Conservation (phyloP, 2,113 vertebrate genomes). For the Centropus unirufus region DNA sequence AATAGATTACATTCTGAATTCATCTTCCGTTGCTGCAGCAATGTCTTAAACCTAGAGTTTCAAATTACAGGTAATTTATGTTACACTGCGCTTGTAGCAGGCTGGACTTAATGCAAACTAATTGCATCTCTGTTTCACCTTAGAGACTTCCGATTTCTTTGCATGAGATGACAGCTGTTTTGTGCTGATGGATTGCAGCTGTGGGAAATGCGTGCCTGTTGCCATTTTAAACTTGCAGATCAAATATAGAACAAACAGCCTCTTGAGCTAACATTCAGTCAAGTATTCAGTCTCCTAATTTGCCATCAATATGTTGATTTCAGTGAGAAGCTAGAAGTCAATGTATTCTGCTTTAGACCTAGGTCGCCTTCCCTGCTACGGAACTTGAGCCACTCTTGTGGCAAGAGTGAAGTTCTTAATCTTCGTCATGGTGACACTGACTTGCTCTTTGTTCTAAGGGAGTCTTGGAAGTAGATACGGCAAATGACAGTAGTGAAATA, state of each 20-base stretch:
- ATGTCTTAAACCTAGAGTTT: slow-evolving; percentile 51
- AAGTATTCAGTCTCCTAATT: slow-evolving; percentile 41
- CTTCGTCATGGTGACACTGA: not conserved
- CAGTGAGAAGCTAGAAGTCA: slow-evolving; percentile 1
- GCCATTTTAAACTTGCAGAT: slow-evolving; percentile 61
- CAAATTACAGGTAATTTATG: slow-evolving; percentile 50
- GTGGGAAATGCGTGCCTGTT: slow-evolving; percentile 55
- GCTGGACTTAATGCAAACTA: slow-evolving; percentile 65
- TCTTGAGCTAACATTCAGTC: slow-evolving; percentile 46
- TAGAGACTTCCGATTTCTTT: slow-evolving; percentile 61
- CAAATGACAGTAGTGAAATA: not conserved
- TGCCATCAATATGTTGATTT: slow-evolving; percentile 18
- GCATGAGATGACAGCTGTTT: slow-evolving; percentile 66
- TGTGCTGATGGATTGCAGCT: slow-evolving; percentile 67
- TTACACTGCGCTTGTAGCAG: slow-evolving; percentile 25
- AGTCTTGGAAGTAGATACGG: not conserved
- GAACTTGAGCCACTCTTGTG: not conserved
- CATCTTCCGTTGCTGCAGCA: slow-evolving; percentile 12
- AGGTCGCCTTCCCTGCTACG: not conserved
- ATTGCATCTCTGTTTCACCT: slow-evolving; percentile 67
- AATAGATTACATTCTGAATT: slow-evolving; percentile 35
- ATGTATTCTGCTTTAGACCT: not conserved
- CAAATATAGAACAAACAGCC: slow-evolving; percentile 56
- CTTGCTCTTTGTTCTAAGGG: not conserved
- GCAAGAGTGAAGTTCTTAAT: not conserved